Evolutionary conservation across 2,113 vertebrate genomes (phyloP), one percentile per base, ranked within the genome.

Genomic region (Uropsilus gracilis): DNA sequence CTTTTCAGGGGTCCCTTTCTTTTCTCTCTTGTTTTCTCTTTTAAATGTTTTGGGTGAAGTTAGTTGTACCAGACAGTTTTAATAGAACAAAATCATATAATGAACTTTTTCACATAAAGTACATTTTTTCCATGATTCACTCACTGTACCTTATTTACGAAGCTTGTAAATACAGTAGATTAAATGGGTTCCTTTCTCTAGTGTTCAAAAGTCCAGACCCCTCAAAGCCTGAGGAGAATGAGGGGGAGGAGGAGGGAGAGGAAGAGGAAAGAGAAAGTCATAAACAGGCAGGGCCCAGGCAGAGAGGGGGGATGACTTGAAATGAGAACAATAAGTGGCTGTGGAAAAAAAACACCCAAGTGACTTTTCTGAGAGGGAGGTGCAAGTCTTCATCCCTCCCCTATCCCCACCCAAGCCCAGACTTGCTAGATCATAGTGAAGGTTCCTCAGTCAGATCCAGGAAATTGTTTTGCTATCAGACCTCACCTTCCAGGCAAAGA

Each of bases 151-250:
- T 91, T 92, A 44, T 96, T 96, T 92, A 96, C 1, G 8, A 87
- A 94, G 84, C 96, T 96, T 93, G 50, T 97, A 97, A 96, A 97
- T 94, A 78, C 1, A 37, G 44, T 73, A 90, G 72, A 96, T 95
- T 88, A 96, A 96, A 95, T 96, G 87, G 93, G 72, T 39, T 57
- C 63, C 87, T 91, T 93, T 94, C 66, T 97, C 86, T 95, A 37
- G 59, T 55, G 48, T 83, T n/a, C 55, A 37, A 37, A 92, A 83
- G 64, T 85, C 71, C 94, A 96, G 89, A 72, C n/a, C 69, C 66
- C 87, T 94, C 92, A 94, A 96, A 95, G 89, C 28, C 53, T 80
- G 75, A 75, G 53, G 48, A 50, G 30, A 30, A 86, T 16, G 63
- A 30, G 44, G 82, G 22, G 73, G 20, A 30, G 69, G 50, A 63